Evolutionary conservation across 2,113 vertebrate genomes (phyloP).

Genomic region (Boulengeromyrus knoepffleri): DNA sequence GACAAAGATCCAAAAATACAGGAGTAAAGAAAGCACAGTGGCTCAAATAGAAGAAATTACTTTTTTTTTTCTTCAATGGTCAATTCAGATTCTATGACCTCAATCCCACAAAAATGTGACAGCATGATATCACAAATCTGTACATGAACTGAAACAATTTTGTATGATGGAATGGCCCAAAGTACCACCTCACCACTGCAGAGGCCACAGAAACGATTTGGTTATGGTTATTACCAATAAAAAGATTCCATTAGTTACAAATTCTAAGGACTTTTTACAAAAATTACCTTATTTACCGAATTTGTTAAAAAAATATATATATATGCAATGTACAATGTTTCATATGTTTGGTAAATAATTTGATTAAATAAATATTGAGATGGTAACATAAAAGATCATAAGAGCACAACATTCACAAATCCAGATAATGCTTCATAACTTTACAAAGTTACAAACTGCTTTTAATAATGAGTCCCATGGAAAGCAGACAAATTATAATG

Average conservation of each 20-base stretch:
- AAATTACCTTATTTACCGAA: neutral
- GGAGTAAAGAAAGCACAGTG: neutral
- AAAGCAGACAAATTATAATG: neutral
- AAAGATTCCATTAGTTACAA: neutral
- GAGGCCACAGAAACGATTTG: neutral
- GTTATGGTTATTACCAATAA: neutral
- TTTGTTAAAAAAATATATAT: neutral
- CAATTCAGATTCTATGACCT: neutral
- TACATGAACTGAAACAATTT: neutral
- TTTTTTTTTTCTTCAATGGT: neutral
- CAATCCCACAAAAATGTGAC: neutral
- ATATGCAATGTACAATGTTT: neutral
- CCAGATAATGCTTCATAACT: neutral
- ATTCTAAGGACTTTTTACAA: neutral
- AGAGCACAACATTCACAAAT: neutral
- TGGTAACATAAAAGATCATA: neutral
- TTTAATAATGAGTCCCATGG: neutral
- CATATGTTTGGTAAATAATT: neutral
- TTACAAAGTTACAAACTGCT: neutral
- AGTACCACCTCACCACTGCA: neutral
- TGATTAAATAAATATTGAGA: neutral
- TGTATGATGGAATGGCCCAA: neutral
- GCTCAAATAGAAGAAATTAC: neutral
- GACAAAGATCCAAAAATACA: neutral
- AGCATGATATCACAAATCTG: neutral